phyloP scores from a whole-genome alignment of 2,113 vertebrate species.

The Pachycephala philippinensis region DNA sequence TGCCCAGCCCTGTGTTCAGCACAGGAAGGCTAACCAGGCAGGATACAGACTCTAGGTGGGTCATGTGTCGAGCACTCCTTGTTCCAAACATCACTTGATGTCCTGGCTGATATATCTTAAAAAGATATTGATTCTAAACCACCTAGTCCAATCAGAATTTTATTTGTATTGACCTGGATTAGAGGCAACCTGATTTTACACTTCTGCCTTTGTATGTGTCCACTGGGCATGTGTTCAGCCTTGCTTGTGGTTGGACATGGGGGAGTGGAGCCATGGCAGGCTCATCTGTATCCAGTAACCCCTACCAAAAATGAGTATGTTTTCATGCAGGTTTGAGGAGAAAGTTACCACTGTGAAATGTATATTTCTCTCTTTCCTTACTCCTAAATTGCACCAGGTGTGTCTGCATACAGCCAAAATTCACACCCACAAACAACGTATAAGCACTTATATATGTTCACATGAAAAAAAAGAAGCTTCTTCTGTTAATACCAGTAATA shows the following conservation, averaged over 20 bases:
- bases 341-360: not conserved
- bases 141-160: not conserved
- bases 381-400: not conserved
- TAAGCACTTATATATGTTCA: not conserved
- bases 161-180: not conserved
- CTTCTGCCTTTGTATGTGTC: not conserved
- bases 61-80: not conserved
- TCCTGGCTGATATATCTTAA: not conserved
- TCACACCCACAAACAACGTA: not conserved
- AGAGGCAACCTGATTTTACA: not conserved
- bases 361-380: not conserved
- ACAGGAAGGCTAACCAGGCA: not conserved
- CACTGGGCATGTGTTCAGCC: not conserved
- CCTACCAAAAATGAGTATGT: not conserved
- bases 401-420: not conserved
- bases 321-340: not conserved
- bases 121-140: not conserved
- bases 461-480: not conserved
- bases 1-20: not conserved
- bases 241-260: not conserved
- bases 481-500: not conserved
- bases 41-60: not conserved
- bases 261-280: not conserved
- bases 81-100: not conserved
- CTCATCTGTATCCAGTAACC: not conserved